These are phyloP conservation scores for Microhierax caerulescens DNA, from an alignment of 2,797 vertebrate species.

Conservation along the genomic window DNA sequence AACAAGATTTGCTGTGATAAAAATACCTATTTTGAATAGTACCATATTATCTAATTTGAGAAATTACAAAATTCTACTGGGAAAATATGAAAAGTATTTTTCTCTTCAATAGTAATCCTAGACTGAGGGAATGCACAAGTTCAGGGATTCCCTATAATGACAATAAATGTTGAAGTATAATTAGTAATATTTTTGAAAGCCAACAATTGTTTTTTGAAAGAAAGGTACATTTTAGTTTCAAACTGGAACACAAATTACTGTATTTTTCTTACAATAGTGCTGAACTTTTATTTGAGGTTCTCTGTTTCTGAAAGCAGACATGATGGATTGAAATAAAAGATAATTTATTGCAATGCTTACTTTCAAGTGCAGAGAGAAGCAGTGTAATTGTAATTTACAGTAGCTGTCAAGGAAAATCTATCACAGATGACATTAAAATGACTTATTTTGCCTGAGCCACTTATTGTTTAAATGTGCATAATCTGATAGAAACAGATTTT, in stretches of 20 bases:
- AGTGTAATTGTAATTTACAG: constrained; percentile 86
- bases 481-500: constrained; percentile 82
- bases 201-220: constrained; percentile 76
- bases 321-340: constrained; percentile 86
- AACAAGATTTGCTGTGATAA: neutral
- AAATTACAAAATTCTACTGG: constrained; percentile 30
- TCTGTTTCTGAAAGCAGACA: constrained; percentile 80
- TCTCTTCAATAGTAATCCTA: constrained; percentile 37
- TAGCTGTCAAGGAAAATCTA: constrained; percentile 85
- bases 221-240: constrained; percentile 76
- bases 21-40: constrained; percentile 9
- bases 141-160: constrained; percentile 69
- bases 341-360: constrained; percentile 86
- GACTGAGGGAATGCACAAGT: constrained; percentile 62
- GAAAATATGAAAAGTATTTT: constrained; percentile 30
- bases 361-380: constrained; percentile 80
- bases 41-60: neutral
- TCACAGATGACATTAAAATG: constrained; percentile 85
- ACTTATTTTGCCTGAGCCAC: constrained; percentile 85
- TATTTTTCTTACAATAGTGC: constrained; percentile 80
- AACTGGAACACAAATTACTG: constrained; percentile 80
- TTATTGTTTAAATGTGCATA: constrained; percentile 86
- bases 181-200: constrained; percentile 80
- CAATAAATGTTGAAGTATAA: constrained; percentile 74
- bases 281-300: constrained; percentile 82